Evolutionary conservation across 2,888 invertebrate species (phyloP).

Genomic region (Yponomeuta plumbellus): DNA sequence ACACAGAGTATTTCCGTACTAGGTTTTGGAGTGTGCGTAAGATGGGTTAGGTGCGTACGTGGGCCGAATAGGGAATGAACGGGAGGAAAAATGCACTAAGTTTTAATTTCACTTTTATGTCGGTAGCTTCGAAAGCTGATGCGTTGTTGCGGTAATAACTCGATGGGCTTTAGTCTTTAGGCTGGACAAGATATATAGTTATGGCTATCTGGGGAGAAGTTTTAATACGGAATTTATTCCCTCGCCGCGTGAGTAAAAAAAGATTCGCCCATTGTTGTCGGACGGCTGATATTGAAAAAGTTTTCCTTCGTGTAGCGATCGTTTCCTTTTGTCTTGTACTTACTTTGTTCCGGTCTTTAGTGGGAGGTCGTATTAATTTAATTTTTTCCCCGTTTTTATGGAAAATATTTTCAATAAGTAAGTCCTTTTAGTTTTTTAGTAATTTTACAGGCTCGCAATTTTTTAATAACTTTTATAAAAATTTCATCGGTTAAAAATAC

Average conservation of each 20-base stretch:
- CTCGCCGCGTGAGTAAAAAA: slow-evolving; percentile 40
- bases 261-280: slow-evolving; percentile 54
- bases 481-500: background rate
- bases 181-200: slow-evolving; percentile 38
- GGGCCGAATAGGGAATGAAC: slow-evolving; percentile 25
- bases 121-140: slow-evolving; percentile 24
- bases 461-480: background rate
- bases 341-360: slow-evolving; percentile 45
- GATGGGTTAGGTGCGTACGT: slow-evolving; percentile 35
- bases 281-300: slow-evolving; percentile 61
- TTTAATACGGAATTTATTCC: slow-evolving; percentile 50
- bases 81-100: slow-evolving; percentile 60
- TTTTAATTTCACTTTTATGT: slow-evolving; percentile 34
- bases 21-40: slow-evolving; percentile 52
- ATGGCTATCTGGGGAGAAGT: slow-evolving; percentile 42
- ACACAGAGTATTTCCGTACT: slow-evolving; percentile 69
- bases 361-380: slow-evolving; percentile 13
- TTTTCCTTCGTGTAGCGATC: slow-evolving; percentile 47
- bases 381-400: slow-evolving; percentile 3
- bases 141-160: slow-evolving; percentile 36
- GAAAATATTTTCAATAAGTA: background rate
- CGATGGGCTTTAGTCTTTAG: slow-evolving; percentile 29
- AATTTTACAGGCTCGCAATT: background rate
- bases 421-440: background rate
- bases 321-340: slow-evolving; percentile 47